A percentile compares a stretch with the other conserved stretches of the same genome.
Evolutionary conservation across 1,140 invertebrate genomes (phyloP).

Genomic region (Neodiprion virginianus): DNA sequence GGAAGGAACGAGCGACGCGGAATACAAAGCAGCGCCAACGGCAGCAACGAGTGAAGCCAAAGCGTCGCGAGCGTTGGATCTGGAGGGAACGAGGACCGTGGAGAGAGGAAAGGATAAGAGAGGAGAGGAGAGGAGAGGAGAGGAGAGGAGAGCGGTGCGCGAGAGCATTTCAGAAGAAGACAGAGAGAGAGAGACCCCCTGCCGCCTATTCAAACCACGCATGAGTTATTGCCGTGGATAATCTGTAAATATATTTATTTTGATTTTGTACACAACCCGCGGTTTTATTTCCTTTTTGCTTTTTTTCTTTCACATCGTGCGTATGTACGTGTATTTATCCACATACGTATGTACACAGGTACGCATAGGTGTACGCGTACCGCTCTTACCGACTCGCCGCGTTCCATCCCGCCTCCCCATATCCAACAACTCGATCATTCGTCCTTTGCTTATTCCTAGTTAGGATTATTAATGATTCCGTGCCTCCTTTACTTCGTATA

Average conservation of each 20-base stretch:
- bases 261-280: constrained; percentile 55
- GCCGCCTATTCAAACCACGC: constrained; percentile 58
- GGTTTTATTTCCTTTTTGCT: constrained; percentile 37
- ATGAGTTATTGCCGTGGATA: constrained; percentile 58
- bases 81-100: constrained; percentile 29
- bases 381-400: no score
- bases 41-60: constrained; percentile 31
- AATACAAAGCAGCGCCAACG: constrained; percentile 55
- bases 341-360: no score
- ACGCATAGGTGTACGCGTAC: no score
- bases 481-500: constrained; percentile 28
- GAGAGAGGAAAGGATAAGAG: constrained; percentile 19
- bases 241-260: constrained; percentile 63
- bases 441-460: constrained; percentile 38
- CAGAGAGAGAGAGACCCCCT: constrained; percentile 46
- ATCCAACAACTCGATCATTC: constrained; percentile 22
- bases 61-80: constrained; percentile 39
- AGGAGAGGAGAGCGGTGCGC: constrained; percentile 14
- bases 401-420: constrained; percentile 4
- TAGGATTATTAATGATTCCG: constrained; percentile 50
- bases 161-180: constrained; percentile 27
- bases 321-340: no score
- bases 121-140: constrained; percentile 14
- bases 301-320: constrained; percentile 14
- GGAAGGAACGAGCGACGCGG: constrained; percentile 41